Conservation (phyloP, 2,888 invertebrate genomes). For the Adelphocoris suturalis region DNA sequence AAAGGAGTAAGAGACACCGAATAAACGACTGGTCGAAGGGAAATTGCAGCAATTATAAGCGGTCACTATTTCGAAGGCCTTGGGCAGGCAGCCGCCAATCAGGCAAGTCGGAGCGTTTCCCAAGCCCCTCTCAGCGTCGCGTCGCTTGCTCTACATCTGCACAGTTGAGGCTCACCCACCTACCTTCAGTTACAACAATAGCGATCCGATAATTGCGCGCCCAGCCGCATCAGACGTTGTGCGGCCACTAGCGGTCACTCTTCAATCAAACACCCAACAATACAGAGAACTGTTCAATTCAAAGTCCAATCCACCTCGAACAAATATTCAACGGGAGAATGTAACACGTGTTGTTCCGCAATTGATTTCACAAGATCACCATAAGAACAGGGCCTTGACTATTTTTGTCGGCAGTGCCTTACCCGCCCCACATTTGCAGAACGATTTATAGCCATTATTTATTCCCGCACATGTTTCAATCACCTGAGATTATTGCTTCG, state of each 20-base stretch:
- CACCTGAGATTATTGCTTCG: no score
- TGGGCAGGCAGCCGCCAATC: not conserved
- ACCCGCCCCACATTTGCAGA: not conserved
- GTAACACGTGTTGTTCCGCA: conserved; percentile 14
- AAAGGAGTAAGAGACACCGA: not conserved
- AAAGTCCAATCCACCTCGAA: conserved; percentile 12
- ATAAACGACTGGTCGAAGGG: not conserved
- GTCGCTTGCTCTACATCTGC: conserved; percentile 5
- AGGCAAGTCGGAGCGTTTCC: conserved; percentile 13
- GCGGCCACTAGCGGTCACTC: not conserved
- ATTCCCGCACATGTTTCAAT: no score
- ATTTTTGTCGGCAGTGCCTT: not conserved
- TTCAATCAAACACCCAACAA: not conserved
- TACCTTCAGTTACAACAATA: conserved; percentile 8
- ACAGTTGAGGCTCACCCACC: no score
- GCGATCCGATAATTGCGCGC: conserved; percentile 6
- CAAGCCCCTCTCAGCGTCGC: not conserved
- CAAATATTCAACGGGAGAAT: conserved; percentile 3
- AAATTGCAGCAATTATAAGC: conserved; percentile 7
- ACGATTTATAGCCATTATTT: no score
- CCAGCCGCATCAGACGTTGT: not conserved
- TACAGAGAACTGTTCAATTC: not conserved
- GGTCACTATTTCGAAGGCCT: conserved; percentile 15
- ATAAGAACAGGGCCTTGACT: not conserved
- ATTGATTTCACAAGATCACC: conserved; percentile 18